These are phyloP conservation scores for Crotalus helleri DNA, from an alignment of 2,113 vertebrate genomes.

Conservation along the genomic window DNA sequence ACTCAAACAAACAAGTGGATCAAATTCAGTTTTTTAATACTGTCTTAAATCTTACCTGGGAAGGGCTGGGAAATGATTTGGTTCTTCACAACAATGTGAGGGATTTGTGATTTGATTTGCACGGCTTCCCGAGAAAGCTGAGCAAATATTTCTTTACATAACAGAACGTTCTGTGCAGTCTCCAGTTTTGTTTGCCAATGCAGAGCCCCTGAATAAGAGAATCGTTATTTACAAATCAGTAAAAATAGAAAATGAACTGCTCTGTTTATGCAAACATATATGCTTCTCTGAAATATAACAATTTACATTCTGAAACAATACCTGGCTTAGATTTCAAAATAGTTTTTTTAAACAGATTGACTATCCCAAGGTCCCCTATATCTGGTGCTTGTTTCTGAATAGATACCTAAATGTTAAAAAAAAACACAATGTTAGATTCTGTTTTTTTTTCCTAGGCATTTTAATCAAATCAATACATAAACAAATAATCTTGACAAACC, in stretches of 20 bases:
- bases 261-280: background rate
- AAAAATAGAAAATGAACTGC: background rate
- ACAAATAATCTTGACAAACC: constrained; percentile 64
- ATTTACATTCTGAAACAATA: constrained; percentile 43
- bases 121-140: constrained; percentile 96
- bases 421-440: background rate
- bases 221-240: background rate
- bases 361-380: constrained; percentile 93
- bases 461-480: background rate
- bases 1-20: background rate
- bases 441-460: background rate
- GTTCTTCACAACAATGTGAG: constrained; percentile 98
- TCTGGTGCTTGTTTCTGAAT: constrained; percentile 97
- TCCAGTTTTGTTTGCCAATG: constrained; percentile 93
- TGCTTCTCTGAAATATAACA: background rate
- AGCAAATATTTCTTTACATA: constrained; percentile 98
- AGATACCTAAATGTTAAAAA: constrained; percentile 78
- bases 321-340: constrained; percentile 85
- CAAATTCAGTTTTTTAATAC: background rate
- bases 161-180: constrained; percentile 91
- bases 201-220: constrained; percentile 79
- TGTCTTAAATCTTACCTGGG: constrained; percentile 75
- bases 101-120: constrained; percentile 97
- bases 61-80: constrained; percentile 98
- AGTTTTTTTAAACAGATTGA: constrained; percentile 86